phyloP scores from a whole-genome alignment of 2,888 invertebrate genomes.

The Glyphotaelius pellucidus region DNA sequence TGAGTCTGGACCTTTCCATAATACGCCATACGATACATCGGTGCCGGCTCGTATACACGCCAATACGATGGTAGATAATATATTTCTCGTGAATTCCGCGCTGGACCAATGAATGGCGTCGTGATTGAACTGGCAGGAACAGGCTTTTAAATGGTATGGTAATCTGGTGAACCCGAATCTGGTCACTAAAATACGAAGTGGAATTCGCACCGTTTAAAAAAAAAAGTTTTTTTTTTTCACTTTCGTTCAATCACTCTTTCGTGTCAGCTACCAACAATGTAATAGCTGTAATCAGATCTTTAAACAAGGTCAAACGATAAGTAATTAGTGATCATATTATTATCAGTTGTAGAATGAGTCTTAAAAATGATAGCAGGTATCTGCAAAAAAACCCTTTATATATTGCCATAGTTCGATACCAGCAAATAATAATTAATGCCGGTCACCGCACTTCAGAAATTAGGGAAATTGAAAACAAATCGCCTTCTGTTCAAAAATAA shows the following conservation, averaged over 20 bases:
- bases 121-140: too few relatives aligned
- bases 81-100: too few relatives aligned
- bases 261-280: neutral
- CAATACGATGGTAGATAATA: too few relatives aligned
- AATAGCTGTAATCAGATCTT: neutral
- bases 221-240: too few relatives aligned
- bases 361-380: neutral
- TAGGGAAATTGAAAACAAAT: neutral
- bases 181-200: too few relatives aligned
- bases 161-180: too few relatives aligned
- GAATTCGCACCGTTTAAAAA: neutral
- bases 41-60: too few relatives aligned
- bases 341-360: neutral
- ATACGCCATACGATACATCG: too few relatives aligned
- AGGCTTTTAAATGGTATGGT: too few relatives aligned
- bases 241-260: too few relatives aligned
- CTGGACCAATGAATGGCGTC: too few relatives aligned
- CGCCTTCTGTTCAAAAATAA: neutral
- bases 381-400: neutral
- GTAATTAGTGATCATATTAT: neutral
- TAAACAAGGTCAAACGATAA: neutral
- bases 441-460: neutral
- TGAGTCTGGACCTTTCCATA: too few relatives aligned
- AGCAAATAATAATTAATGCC: neutral
- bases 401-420: neutral